A percentile compares a stretch with the other conserved stretches of the same genome.
phyloP scores from a whole-genome alignment of 2,797 vertebrate genomes.

The Amphiprion clarkii region DNA sequence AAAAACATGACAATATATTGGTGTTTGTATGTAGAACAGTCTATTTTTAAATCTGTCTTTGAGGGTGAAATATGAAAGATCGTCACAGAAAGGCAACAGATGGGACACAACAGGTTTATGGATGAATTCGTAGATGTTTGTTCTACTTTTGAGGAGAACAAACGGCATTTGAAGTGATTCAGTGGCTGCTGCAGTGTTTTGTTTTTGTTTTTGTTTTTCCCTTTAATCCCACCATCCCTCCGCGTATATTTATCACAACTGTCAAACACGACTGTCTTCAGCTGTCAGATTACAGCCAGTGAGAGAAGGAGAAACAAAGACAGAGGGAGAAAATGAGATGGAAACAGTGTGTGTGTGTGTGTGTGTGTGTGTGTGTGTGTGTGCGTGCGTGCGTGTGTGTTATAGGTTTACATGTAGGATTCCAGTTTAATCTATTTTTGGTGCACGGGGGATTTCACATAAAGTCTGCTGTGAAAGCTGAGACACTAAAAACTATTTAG shows the following conservation, averaged over 20 bases:
- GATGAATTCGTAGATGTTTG: slow-evolving; percentile 41
- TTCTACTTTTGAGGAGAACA: slow-evolving; percentile 57
- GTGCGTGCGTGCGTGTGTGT: slow-evolving; percentile 4
- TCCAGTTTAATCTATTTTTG: slow-evolving; percentile 41
- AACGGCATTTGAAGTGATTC: slow-evolving; percentile 61
- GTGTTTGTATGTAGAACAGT: neutral
- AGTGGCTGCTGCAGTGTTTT: slow-evolving; percentile 44
- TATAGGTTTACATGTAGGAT: slow-evolving; percentile 20
- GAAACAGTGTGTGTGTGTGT: neutral
- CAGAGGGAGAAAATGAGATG: slow-evolving; percentile 15
- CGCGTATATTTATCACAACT: slow-evolving; percentile 61
- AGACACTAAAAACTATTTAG: slow-evolving; percentile 16
- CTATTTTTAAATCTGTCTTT: neutral
- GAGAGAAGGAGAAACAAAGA: slow-evolving; percentile 49
- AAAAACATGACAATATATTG: no score
- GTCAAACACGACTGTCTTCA: slow-evolving; percentile 60
- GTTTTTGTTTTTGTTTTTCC: slow-evolving; percentile 56
- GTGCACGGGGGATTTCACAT: slow-evolving; percentile 23
- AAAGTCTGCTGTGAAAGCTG: slow-evolving; percentile 33
- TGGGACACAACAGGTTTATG: slow-evolving; percentile 42
- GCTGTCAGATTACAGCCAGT: slow-evolving; percentile 60
- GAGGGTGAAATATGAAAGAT: neutral
- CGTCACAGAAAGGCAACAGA: slow-evolving; percentile 44
- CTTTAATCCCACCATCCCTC: slow-evolving; percentile 63
- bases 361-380: neutral